Evolutionary conservation across 2,113 vertebrate genomes (phyloP), one percentile per base, ranked within the genome.

Genomic region (Pitta sordida): DNA sequence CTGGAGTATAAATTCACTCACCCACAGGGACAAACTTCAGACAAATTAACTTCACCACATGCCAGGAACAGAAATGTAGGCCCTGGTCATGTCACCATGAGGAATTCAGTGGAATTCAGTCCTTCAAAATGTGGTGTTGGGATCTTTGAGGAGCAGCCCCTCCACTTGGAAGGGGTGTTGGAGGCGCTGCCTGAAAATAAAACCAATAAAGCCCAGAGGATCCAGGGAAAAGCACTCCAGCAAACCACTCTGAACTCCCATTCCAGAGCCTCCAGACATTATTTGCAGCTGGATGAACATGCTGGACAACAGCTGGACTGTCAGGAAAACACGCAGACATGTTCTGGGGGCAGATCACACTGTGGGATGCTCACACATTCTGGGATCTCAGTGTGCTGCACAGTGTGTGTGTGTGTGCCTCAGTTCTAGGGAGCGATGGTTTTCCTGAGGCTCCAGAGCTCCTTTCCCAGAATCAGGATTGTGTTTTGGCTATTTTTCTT

Each of bases 221-320:
- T 15, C 15, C 70, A 29, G 71, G 49, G 79, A n/a, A 86, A 88
- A 62, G 55, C 71, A 39, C 36, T 7, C 24, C 80, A 80, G 32
- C 43, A 75, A 86, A 90, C 60, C 3, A 7, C 86, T 68, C 3
- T 26, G 36, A 63, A 74, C 29, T 88, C 22, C 0, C 15, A 2
- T 29, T 48, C 71, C 44, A 22, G 49, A 90, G 39, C 8, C 81
- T 85, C 15, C 83, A 48, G 70, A 32, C 29, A 11, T 91, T 70
- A 58, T 88, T 65, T 88, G 53, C 70, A 83, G 75, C 49, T 95
- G 92, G 79, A 67, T 59, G 59, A 95, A 80, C 75, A 63, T 6
- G 1, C 60, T 95, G 85, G 79, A 90, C 93, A 83, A 68, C 84
- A 92, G 86, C 80, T 64, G 34, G 67, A 2, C 75, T 63, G 82